phyloP scores from a whole-genome alignment of 2,797 vertebrate species.

The Melanotaenia boesemani region DNA sequence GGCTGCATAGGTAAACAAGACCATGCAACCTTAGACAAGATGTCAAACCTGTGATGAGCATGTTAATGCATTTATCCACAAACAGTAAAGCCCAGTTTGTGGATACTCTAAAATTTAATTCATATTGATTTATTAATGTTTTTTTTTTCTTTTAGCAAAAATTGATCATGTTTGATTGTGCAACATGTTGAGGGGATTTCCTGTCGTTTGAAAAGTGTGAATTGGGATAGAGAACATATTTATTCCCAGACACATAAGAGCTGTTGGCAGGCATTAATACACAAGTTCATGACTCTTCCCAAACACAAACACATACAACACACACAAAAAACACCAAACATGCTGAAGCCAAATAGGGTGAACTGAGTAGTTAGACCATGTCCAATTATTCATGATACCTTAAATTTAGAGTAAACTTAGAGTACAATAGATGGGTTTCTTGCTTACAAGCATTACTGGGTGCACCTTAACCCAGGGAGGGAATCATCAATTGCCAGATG shows the following conservation, averaged over 20 bases:
- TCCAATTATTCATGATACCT: constrained; percentile 65
- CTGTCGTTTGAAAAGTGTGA: not conserved
- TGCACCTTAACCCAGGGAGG: not conserved
- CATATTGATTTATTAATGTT: not conserved
- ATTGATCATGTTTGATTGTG: not conserved
- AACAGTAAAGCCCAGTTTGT: not conserved
- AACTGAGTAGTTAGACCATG: constrained; percentile 41
- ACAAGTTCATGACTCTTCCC: not conserved
- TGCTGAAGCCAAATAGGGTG: constrained; percentile 38
- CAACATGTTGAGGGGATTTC: not conserved
- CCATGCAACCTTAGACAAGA: constrained; percentile 9
- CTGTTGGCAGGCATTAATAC: not conserved
- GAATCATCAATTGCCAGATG: not conserved
- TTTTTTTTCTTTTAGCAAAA: not conserved
- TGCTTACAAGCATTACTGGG: not conserved
- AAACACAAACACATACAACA: constrained; percentile 12
- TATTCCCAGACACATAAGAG: not conserved
- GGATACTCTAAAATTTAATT: constrained; percentile 2
- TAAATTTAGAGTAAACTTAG: not conserved
- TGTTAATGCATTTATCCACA: not conserved
- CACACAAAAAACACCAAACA: constrained; percentile 21
- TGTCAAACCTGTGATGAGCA: constrained; percentile 15
- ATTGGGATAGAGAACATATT: constrained; percentile 3
- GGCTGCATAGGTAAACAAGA: not conserved
- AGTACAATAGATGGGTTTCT: not conserved